Evolutionary conservation across 2,797 vertebrate species (phyloP), one percentile per base, ranked within the genome.

Genomic region (Leptodactylus fallax): DNA sequence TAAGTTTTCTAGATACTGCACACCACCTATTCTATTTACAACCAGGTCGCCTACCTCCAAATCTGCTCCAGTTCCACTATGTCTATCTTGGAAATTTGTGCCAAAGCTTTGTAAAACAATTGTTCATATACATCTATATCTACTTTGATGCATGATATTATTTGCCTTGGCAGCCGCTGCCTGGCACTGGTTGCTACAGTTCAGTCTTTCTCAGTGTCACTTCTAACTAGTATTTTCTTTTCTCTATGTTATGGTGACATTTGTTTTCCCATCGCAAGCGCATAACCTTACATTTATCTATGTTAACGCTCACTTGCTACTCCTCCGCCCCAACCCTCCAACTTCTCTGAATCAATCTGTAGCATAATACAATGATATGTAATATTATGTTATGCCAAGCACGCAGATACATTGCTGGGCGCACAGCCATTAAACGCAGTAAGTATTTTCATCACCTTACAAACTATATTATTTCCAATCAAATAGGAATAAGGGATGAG

Each of bases 391-490:
- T 36, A 49, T 74, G 76, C n/a, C n/a, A 55, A 10, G 7, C 14
- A 16, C 49, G 21, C 51, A 25, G 17, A 16, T n/a, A 19, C n/a
- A 78, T 55, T 56, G 12, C n/a, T 53, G 16, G 1, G 51, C 45
- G 49, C 25, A 81, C 79, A 21, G 36, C 79, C 45, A 27, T 65
- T 61, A 11, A 65, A 51, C 53, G 80, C 61, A 25, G 49, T 51
- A 19, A 69, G 27, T 21, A 17, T 12, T 56, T 72, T 72, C 25
- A 36, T 60, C 13, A 36, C 69, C 25, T 60, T 60, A 19, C 67
- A 60, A 84, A 61, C 60, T 56, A 21, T 60, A 76, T 60, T 55
- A 72, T 47, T 84, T 84, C 69, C 69, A 84, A 61, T 74, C 53
- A 83, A 83, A 71, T 47, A 72, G 36, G 27, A 72, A 74, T 72